Evolutionary conservation across 2,797 vertebrate species (phyloP).

Genomic region (Toxotes lorentzi): DNA sequence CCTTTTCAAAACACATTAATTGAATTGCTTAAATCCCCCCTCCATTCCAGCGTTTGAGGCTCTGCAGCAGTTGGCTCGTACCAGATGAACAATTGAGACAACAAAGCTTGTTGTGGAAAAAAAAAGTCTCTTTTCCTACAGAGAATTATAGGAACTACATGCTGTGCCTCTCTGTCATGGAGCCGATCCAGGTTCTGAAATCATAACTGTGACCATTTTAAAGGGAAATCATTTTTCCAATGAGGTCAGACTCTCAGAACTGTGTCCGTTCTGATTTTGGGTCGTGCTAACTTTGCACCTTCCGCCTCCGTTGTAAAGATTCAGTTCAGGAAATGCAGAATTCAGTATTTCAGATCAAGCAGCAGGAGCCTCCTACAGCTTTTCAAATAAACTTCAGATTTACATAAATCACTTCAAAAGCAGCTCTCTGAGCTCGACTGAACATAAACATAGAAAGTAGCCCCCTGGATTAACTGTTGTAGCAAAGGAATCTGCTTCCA

Average conservation of each 20-base stretch:
- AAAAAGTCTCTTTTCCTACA: not conserved
- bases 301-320: not conserved
- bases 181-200: conserved; percentile 11
- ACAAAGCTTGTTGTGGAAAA: no score
- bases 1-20: conserved; percentile 35
- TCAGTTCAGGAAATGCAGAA: not conserved
- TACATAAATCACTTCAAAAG: not conserved
- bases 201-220: not conserved
- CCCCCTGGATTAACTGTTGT: not conserved
- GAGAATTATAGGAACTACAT: not conserved
- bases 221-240: not conserved
- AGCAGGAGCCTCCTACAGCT: not conserved
- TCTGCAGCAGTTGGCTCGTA: not conserved
- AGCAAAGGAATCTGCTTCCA: not conserved
- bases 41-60: not conserved
- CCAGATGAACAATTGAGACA: not conserved
- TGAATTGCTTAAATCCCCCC: conserved; percentile 7
- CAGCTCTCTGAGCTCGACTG: no score
- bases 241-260: no score
- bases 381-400: no score
- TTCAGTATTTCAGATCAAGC: no score
- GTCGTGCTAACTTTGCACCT: not conserved
- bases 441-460: not conserved
- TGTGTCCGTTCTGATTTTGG: no score
- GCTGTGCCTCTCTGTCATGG: no score